These are phyloP conservation scores for Astreopora myriophthalma DNA, from an alignment of 64 coral and sea anemone species.

Conservation along the genomic window DNA sequence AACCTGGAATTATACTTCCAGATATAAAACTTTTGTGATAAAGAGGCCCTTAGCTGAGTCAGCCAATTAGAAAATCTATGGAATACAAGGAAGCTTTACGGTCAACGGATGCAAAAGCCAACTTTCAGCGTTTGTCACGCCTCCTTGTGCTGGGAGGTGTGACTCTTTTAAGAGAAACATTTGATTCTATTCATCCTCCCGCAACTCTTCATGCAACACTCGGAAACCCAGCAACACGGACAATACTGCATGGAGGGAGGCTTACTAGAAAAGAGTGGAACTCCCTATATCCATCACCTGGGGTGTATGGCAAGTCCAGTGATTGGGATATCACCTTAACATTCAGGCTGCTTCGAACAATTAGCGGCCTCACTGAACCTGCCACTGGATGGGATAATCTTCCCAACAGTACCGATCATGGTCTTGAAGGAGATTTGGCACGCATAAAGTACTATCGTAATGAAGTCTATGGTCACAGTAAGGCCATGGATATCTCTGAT, in stretches of 20 bases:
- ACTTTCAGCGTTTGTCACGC: too few relatives aligned
- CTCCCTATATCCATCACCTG: neutral
- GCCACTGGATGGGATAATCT: neutral
- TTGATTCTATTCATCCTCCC: conserved; percentile 21
- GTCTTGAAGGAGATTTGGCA: neutral
- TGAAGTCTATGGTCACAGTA: conserved; percentile 13
- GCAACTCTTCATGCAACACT: neutral
- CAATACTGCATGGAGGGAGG: neutral
- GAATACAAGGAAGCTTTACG: too few relatives aligned
- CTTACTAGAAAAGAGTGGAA: neutral
- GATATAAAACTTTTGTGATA: too few relatives aligned
- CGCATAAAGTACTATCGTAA: conserved; percentile 36
- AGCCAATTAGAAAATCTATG: too few relatives aligned
- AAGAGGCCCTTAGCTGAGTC: too few relatives aligned
- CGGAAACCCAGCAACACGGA: neutral
- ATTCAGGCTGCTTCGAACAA: neutral
- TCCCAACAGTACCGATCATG: neutral
- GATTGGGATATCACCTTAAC: conserved; percentile 30
- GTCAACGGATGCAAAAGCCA: too few relatives aligned
- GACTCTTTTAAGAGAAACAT: neutral
- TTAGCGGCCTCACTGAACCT: neutral
- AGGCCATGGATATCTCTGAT: conserved; percentile 1
- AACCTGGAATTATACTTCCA: too few relatives aligned
- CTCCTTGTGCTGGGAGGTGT: too few relatives aligned
- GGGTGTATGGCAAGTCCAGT: conserved; percentile 3